These are phyloP conservation scores for Conus ventricosus DNA, from an alignment of 1,140 invertebrate genomes.

Conservation along the genomic window DNA sequence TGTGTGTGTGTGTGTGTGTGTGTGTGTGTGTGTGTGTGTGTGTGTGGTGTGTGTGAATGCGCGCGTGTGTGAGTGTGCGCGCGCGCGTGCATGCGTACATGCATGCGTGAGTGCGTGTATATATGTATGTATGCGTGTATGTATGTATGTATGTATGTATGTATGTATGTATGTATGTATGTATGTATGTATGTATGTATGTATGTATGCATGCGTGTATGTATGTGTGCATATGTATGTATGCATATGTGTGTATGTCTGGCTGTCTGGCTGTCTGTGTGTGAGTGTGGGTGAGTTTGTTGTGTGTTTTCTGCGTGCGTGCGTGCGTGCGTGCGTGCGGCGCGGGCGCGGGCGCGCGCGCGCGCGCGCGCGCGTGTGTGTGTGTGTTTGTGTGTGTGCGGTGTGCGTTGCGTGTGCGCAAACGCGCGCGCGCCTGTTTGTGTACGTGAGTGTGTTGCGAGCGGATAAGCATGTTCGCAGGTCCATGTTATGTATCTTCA, in stretches of 20 bases:
- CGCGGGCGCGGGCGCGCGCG: too few relatives aligned
- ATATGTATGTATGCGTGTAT: neutral
- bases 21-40: constrained; percentile 1
- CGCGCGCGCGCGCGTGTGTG: too few relatives aligned
- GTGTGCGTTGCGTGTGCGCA: too few relatives aligned
- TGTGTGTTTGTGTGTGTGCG: too few relatives aligned
- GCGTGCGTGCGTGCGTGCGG: too few relatives aligned
- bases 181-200: neutral
- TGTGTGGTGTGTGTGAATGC: neutral
- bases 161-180: neutral
- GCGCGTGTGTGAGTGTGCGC: neutral
- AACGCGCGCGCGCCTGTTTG: too few relatives aligned
- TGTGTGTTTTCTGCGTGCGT: too few relatives aligned
- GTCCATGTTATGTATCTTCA: too few relatives aligned
- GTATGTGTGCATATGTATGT: neutral
- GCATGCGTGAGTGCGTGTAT: neutral
- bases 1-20: constrained; percentile 9
- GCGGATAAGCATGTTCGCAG: too few relatives aligned
- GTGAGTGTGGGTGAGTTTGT: too few relatives aligned
- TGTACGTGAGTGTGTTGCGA: too few relatives aligned
- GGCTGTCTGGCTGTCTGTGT: neutral
- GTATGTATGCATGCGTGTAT: neutral
- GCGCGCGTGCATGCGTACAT: neutral
- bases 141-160: neutral
- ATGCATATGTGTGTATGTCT: neutral